Conservation (phyloP, 1,140 invertebrate species). For the Ceratoteleas bidentatus region DNA sequence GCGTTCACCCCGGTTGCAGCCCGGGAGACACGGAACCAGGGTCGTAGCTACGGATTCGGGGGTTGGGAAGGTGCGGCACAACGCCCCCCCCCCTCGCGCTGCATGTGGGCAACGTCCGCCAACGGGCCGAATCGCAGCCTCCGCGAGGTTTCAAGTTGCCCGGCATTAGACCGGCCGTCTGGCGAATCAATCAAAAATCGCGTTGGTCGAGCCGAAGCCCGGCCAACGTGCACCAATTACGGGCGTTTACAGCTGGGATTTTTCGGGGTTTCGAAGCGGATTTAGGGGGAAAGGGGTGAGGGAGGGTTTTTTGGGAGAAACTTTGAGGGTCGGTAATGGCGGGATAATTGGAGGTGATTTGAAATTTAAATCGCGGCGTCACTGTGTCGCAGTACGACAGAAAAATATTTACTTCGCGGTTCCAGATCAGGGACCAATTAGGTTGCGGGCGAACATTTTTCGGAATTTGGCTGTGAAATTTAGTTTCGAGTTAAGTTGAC, state of each 20-base stretch:
- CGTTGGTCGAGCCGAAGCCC: neutral
- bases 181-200: slow-evolving; percentile 36
- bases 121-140: slow-evolving; percentile 53
- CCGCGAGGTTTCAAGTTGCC: slow-evolving; percentile 5
- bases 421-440: slow-evolving; percentile 10
- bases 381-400: neutral
- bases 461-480: neutral
- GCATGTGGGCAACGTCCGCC: slow-evolving; percentile 72
- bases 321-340: too few species aligned
- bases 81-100: slow-evolving; percentile 66
- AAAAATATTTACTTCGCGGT: slow-evolving; percentile 21
- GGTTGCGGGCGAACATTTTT: slow-evolving; percentile 4
- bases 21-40: slow-evolving; percentile 79
- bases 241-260: too few species aligned
- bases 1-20: slow-evolving; percentile 80
- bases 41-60: slow-evolving; percentile 76
- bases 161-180: slow-evolving; percentile 10
- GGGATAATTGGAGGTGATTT: neutral
- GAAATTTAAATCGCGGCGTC: neutral
- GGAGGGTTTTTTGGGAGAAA: too few species aligned
- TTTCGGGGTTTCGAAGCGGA: too few species aligned
- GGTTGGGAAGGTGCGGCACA: slow-evolving; percentile 68
- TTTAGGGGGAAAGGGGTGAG: too few species aligned
- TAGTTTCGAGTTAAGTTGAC: too few species aligned
- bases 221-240: neutral